These are phyloP conservation scores for Masnerella sp. DNA, from an alignment of 2,888 invertebrate species.

Conservation along the genomic window DNA sequence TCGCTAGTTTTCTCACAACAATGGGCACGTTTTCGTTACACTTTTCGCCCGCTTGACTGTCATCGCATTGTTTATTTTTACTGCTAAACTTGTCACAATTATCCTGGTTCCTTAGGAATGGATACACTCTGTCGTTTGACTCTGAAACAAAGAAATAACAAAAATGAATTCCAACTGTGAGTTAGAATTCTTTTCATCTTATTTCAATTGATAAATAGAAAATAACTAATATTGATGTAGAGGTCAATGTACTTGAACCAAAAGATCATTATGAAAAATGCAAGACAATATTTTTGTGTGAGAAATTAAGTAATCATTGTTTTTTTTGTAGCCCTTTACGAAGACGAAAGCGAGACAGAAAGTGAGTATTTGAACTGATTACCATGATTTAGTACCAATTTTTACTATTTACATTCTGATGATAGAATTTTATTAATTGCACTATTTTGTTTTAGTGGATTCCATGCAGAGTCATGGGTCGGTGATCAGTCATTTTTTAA, in stretches of 20 bases:
- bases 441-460: conserved; percentile 80
- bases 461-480: conserved; percentile 98
- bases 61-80: conserved; percentile 13
- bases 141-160: conserved; percentile 66
- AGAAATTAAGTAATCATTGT: too few species aligned
- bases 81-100: conserved; percentile 31
- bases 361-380: conserved; percentile 77
- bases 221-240: too few species aligned
- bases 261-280: too few species aligned
- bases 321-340: conserved; percentile 87
- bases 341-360: conserved; percentile 92
- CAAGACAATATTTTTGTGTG: too few species aligned
- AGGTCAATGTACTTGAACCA: too few species aligned
- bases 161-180: conserved; percentile 69
- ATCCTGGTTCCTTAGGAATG: conserved; percentile 69
- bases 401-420: not conserved
- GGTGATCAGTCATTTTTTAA: conserved; percentile 96
- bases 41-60: too few species aligned
- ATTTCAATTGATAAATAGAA: not conserved
- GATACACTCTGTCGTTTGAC: conserved; percentile 65
- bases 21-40: conserved; percentile 8
- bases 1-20: conserved; percentile 1
- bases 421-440: conserved; percentile 2
- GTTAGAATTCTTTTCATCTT: conserved; percentile 60
- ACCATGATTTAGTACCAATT: not conserved